Percentiles rank a stretch among this genome's conserved stretches.
Conservation (phyloP, 2,797 vertebrate species). For the Pipistrellus nathusii region DNA sequence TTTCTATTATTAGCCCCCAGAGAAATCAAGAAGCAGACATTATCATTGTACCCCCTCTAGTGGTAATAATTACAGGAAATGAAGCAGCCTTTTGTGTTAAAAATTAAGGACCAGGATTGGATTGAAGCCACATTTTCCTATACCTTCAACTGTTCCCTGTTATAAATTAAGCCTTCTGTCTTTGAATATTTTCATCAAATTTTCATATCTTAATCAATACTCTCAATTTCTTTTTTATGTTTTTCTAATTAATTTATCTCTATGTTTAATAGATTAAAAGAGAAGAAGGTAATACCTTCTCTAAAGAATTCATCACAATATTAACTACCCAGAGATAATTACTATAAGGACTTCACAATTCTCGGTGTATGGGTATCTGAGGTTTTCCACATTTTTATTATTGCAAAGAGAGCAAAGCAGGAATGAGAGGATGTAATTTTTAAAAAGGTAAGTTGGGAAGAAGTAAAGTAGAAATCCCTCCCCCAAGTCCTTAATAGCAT, state of each 20-base stretch:
- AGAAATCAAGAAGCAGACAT: accelerated
- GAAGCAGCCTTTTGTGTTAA: background rate
- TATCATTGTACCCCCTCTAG: slow-evolving; percentile 34
- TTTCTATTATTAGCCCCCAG: background rate
- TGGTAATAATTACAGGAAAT: background rate
- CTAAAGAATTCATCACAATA: background rate
- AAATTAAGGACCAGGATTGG: background rate
- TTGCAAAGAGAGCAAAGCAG: background rate
- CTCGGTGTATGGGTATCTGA: background rate
- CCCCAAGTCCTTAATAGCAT: background rate
- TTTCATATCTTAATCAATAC: background rate
- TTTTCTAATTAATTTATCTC: background rate
- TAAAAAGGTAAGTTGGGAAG: background rate
- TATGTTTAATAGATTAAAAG: background rate
- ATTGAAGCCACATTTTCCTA: background rate
- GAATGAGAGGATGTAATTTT: background rate
- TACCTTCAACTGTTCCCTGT: background rate
- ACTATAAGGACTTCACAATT: background rate
- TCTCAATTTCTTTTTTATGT: background rate
- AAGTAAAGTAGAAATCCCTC: background rate
- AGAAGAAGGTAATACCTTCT: background rate
- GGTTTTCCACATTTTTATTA: background rate
- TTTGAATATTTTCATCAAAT: background rate
- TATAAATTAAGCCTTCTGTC: background rate
- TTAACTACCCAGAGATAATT: background rate